Percentiles rank a stretch among this genome's conserved stretches.
These are phyloP conservation scores for Upupa epops DNA, from an alignment of 2,113 vertebrate species.

Conservation along the genomic window DNA sequence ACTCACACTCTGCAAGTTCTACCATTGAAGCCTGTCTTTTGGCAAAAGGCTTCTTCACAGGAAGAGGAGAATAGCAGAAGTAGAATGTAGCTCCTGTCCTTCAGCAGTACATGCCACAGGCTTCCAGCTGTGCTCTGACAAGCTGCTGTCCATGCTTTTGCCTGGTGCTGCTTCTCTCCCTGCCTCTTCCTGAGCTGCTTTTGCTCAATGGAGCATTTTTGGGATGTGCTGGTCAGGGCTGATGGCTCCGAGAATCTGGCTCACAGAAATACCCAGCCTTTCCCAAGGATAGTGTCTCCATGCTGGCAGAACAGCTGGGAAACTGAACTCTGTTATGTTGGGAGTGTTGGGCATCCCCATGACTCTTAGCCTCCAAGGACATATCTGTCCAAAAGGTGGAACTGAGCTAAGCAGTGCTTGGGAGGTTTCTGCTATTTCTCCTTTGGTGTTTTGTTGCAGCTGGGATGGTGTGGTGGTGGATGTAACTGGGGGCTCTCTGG, in stretches of 20 bases:
- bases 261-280: accelerated
- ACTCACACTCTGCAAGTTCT: background rate
- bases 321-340: background rate
- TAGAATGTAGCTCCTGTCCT: background rate
- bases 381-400: background rate
- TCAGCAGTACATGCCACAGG: background rate
- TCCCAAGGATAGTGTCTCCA: background rate
- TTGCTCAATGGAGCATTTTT: background rate
- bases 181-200: background rate
- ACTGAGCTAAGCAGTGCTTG: background rate
- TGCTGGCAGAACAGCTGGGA: background rate
- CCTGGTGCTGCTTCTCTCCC: background rate
- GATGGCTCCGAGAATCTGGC: background rate
- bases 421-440: background rate
- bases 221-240: background rate
- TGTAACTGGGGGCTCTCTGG: background rate
- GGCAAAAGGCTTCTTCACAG: background rate
- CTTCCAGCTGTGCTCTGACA: background rate
- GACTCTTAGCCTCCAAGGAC: background rate
- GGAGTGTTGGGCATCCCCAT: background rate
- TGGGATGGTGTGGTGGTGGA: background rate
- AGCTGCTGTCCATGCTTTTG: background rate
- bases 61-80: background rate
- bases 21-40: background rate
- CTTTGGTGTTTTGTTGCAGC: background rate